These are phyloP conservation scores for Parnassius glacialis DNA, from an alignment of 2,888 invertebrate species.

Conservation along the genomic window DNA sequence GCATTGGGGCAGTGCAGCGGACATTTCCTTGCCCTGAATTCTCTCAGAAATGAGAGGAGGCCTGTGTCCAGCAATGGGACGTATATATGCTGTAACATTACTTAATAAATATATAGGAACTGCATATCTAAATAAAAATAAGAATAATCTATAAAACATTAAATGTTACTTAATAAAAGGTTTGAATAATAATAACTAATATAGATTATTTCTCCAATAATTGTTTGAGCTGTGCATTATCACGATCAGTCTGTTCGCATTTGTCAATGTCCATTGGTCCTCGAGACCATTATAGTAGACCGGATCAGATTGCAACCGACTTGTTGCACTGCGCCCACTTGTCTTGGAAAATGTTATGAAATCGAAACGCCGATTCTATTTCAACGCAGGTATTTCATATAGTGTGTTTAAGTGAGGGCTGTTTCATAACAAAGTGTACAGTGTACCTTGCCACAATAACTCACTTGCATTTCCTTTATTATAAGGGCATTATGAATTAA, in stretches of 20 bases:
- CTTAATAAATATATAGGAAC: no score
- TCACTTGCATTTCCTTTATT: background rate
- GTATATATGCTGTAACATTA: no score
- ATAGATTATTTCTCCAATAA: background rate
- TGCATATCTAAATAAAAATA: no score
- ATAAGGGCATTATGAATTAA: background rate
- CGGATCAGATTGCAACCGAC: conserved; percentile 19
- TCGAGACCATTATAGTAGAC: background rate
- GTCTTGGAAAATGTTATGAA: conserved; percentile 40
- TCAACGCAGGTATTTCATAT: conserved; percentile 13
- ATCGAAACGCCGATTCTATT: conserved; percentile 21
- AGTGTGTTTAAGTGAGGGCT: conserved; percentile 11
- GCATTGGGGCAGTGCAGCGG: no score
- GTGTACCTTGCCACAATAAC: conserved; percentile 18
- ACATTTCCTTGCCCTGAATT: no score
- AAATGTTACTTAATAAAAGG: background rate
- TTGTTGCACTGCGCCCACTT: conserved; percentile 49
- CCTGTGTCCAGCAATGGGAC: no score
- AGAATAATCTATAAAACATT: no score
- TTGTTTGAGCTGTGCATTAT: background rate
- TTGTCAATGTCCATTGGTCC: conserved; percentile 6
- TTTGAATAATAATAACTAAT: background rate
- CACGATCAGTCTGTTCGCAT: background rate
- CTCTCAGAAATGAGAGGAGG: no score
- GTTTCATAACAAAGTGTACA: conserved; percentile 10